phyloP scores from a whole-genome alignment of 1,140 invertebrate genomes.

The Aricia agestis region DNA sequence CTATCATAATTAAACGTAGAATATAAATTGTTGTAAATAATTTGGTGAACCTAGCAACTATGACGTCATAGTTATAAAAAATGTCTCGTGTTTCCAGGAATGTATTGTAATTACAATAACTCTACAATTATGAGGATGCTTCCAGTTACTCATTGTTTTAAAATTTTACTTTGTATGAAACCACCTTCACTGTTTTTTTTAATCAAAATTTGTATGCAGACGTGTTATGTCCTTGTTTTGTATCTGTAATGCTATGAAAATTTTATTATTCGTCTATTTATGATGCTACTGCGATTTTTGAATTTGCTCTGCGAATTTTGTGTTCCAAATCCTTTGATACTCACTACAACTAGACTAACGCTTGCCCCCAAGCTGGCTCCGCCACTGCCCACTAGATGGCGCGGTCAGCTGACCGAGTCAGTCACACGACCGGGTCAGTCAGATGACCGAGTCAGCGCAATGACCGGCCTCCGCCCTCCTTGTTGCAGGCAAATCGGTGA shows the following conservation, averaged over 20 bases:
- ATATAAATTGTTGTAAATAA: too few relatives aligned
- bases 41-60: too few relatives aligned
- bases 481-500: constrained; percentile 80
- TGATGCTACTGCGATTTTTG: neutral
- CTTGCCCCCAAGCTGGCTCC: too few relatives aligned
- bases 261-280: neutral
- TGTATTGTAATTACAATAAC: too few relatives aligned
- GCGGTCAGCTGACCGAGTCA: constrained; percentile 1
- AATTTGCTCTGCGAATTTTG: neutral
- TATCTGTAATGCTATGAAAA: neutral
- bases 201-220: neutral
- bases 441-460: constrained; percentile 22
- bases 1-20: too few relatives aligned
- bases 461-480: constrained; percentile 55
- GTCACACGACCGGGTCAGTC: neutral
- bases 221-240: neutral
- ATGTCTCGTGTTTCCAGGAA: too few relatives aligned
- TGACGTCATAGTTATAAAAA: too few relatives aligned
- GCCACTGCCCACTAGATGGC: neutral
- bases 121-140: too few relatives aligned
- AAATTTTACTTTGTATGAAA: too few relatives aligned
- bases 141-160: too few relatives aligned
- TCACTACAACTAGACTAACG: too few relatives aligned
- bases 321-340: neutral
- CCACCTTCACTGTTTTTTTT: too few relatives aligned